These are phyloP conservation scores for Dromaius novaehollandiae DNA, from an alignment of 2,113 vertebrate species.

Conservation along the genomic window DNA sequence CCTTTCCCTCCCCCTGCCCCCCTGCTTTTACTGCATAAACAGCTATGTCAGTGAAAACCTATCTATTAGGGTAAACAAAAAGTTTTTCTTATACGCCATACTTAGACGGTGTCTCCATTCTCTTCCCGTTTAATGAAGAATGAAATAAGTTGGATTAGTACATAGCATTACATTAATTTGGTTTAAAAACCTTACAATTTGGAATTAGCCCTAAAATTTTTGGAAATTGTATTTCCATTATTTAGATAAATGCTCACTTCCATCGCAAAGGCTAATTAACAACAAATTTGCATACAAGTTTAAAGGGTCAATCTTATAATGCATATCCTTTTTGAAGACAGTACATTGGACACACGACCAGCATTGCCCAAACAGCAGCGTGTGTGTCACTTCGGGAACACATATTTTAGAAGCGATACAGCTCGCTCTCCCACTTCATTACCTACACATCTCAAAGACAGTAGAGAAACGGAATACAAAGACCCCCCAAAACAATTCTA, in stretches of 20 bases:
- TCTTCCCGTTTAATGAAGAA: neutral
- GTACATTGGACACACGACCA: neutral
- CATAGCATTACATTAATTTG: neutral
- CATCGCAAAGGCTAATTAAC: neutral
- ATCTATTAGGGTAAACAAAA: neutral
- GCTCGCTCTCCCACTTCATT: neutral
- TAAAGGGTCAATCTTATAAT: neutral
- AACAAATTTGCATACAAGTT: neutral
- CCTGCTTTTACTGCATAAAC: neutral
- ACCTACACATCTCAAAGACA: neutral
- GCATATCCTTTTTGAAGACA: neutral
- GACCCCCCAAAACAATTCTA: neutral
- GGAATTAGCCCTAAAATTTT: neutral
- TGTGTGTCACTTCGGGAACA: neutral
- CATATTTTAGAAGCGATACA: neutral
- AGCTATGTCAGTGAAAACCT: neutral
- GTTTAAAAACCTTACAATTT: neutral
- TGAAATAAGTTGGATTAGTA: neutral
- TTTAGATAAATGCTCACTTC: neutral
- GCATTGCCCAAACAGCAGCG: neutral
- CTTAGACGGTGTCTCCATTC: neutral
- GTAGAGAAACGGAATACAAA: neutral
- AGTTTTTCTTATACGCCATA: neutral
- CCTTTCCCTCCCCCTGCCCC: neutral
- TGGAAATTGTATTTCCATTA: neutral